Conservation (phyloP, 1,140 invertebrate species). For the Ladona fulva region DNA sequence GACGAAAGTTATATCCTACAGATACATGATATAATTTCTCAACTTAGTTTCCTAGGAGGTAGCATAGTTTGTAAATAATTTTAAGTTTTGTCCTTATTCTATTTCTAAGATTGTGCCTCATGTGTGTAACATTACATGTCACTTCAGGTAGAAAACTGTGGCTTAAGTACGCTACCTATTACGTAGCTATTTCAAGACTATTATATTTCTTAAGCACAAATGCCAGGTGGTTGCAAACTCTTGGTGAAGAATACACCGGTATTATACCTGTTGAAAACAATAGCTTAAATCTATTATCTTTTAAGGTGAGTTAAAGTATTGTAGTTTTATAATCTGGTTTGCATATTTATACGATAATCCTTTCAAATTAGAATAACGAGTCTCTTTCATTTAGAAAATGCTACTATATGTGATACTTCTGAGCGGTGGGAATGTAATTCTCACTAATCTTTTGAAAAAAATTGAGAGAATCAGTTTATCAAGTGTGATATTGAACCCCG, state of each 20-base stretch:
- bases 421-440: slow-evolving; percentile 45
- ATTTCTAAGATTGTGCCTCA: no score
- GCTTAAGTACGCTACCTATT: no score
- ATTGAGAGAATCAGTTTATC: no score
- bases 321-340: not conserved
- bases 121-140: no score
- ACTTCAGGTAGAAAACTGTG: no score
- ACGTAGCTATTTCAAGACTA: slow-evolving; percentile 24
- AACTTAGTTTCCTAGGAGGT: no score
- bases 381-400: slow-evolving; percentile 35
- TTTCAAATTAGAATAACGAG: no score
- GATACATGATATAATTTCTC: slow-evolving; percentile 33
- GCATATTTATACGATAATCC: not conserved
- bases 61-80: no score
- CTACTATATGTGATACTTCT: slow-evolving; percentile 48
- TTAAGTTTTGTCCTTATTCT: no score
- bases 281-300: slow-evolving; percentile 50
- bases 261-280: slow-evolving; percentile 68
- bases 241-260: slow-evolving; percentile 91
- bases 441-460: no score
- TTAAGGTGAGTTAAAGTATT: slow-evolving; percentile 32
- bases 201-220: slow-evolving; percentile 20
- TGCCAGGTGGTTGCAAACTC: slow-evolving; percentile 56
- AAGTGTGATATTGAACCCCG: no score
- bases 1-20: slow-evolving; percentile 39